These are phyloP conservation scores for Steatornis caripensis DNA, from an alignment of 2,113 vertebrate genomes.

Conservation along the genomic window DNA sequence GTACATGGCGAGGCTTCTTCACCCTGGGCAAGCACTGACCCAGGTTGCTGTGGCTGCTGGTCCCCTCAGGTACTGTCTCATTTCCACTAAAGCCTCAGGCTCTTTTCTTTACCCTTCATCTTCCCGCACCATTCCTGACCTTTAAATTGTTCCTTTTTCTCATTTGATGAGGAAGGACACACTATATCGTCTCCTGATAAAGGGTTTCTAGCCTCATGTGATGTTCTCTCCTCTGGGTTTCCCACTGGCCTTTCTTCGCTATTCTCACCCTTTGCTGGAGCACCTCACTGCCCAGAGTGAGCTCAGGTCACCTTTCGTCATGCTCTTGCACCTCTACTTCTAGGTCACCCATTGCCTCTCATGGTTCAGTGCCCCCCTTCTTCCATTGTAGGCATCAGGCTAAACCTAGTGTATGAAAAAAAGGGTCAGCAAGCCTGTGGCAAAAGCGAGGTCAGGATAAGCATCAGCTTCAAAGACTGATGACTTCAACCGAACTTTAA, in stretches of 20 bases:
- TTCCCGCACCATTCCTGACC: not conserved
- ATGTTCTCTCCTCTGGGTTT: not conserved
- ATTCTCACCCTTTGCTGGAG: not conserved
- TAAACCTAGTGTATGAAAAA: not conserved
- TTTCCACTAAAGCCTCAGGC: not conserved
- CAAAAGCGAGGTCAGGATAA: not conserved
- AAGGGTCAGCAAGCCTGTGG: not conserved
- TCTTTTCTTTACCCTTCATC: not conserved
- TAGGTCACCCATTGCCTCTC: not conserved
- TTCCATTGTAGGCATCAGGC: not conserved
- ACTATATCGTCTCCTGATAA: not conserved
- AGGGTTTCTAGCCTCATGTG: not conserved
- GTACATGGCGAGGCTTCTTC: accelerated
- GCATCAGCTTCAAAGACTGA: not conserved
- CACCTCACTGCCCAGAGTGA: not conserved
- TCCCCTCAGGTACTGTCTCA: no score
- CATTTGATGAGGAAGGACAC: not conserved
- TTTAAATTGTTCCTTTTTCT: not conserved
- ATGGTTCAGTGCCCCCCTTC: not conserved
- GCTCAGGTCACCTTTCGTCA: not conserved
- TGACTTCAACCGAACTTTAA: not conserved
- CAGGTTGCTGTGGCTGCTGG: not conserved
- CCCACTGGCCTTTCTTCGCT: not conserved
- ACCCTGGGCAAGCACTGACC: accelerated
- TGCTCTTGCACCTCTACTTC: not conserved